Conservation (phyloP, 2,113 vertebrate species). For the Conger conger region DNA sequence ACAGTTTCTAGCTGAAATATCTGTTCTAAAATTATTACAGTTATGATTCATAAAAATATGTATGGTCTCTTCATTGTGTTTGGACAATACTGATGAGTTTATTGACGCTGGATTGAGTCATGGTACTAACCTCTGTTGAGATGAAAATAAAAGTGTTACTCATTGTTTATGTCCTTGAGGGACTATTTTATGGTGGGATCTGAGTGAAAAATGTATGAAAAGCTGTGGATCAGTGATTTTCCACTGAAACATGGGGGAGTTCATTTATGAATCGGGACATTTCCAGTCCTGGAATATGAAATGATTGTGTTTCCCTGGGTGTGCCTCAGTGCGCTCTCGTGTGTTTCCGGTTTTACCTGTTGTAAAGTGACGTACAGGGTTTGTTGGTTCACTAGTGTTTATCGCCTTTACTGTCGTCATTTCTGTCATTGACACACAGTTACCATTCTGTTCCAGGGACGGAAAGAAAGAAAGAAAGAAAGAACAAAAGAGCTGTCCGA, state of each 20-base stretch:
- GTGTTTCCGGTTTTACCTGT: slow-evolving; percentile 7
- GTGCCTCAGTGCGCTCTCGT: not conserved
- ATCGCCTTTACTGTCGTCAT: not conserved
- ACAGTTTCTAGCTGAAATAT: not conserved
- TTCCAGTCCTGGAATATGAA: not conserved
- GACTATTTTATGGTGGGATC: not conserved
- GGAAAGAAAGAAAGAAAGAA: not conserved
- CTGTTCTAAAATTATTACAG: not conserved
- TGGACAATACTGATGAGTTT: not conserved
- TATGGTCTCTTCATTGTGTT: not conserved
- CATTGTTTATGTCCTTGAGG: not conserved
- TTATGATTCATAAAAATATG: not conserved
- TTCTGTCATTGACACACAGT: not conserved
- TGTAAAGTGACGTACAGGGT: too few species aligned
- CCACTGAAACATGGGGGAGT: not conserved
- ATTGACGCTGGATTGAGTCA: not conserved
- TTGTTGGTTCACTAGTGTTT: not conserved
- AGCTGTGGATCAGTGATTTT: not conserved
- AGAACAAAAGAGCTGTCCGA: not conserved
- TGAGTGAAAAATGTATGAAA: not conserved
- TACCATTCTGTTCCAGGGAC: not conserved
- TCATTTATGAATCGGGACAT: not conserved
- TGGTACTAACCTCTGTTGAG: not conserved
- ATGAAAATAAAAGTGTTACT: not conserved
- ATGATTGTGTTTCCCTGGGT: not conserved